Evolutionary conservation across 2,113 vertebrate species (phyloP), one percentile per base, ranked within the genome.

Genomic region (Semnornis frantzii): DNA sequence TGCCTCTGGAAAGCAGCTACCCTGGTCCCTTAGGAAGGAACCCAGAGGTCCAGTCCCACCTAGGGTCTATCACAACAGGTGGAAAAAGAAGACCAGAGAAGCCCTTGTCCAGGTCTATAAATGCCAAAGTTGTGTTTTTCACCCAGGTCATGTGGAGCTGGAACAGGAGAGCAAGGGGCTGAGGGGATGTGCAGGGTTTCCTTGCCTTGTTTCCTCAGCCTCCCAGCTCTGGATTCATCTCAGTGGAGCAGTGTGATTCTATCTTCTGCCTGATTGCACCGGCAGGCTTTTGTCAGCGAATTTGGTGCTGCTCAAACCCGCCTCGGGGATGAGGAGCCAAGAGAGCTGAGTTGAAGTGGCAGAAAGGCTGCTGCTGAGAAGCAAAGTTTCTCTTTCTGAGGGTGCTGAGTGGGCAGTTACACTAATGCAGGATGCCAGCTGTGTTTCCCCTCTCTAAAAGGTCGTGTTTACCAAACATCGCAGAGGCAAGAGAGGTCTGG

Each of bases 181-280:
- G 83, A 85, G 71, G 65, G 24, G n/a, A 92, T 64, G 44, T 27
- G 42, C 33, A 90, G 80, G 64, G 42, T 79, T 89, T 81, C 75
- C 74, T 89, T 94, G 58, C 52, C 65, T 85, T 24, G 9, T 21
- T 25, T 85, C 69, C 52, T 27, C 85, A 71, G 34, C 64, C 58
- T 93, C 74, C 31, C 39, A 87, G 87, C 50, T 48, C 71, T 69
- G 31, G 84, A 89, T 75, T 86, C 33, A 30, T 92, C 85, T 91
- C 59, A 39, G 92, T 70, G 83, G 91, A 96, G 92, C 76, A 74
- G 83, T 75, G 91, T 88, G 95, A 95, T 94, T 94, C 82, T 90
- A 54, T 93, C 94, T 97, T 97, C 93, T 90, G 94, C 95, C 94
- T 96, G 96, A 94, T 94, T 94, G 97, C 82, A 89, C 94, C 5